phyloP scores from a whole-genome alignment of 2,888 invertebrate genomes.

The Fragum whitleyi region DNA sequence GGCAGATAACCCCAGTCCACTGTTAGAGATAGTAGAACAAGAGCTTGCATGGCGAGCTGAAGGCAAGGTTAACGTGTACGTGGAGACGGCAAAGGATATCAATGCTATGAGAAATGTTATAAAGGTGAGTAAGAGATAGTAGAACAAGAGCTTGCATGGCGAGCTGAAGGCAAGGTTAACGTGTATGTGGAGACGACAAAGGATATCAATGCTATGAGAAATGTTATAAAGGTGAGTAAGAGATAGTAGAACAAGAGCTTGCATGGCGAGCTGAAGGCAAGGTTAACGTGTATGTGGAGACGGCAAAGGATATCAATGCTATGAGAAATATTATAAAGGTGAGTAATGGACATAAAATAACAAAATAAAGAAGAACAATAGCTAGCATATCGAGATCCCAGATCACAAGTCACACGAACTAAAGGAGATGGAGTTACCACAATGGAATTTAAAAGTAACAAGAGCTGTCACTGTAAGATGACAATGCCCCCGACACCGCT shows the following conservation, averaged over 20 bases:
- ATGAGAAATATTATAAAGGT: slow-evolving; percentile 59
- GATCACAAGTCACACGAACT: too few species aligned
- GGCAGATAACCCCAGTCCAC: slow-evolving; percentile 71
- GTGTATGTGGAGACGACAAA: slow-evolving; percentile 66
- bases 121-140: slow-evolving; percentile 68
- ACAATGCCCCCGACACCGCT: too few species aligned
- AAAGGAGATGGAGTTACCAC: too few species aligned
- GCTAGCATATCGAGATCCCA: slow-evolving; percentile 64
- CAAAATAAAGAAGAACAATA: slow-evolving; percentile 71
- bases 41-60: slow-evolving; percentile 69
- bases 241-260: slow-evolving; percentile 71
- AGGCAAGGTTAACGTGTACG: slow-evolving; percentile 68
- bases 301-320: slow-evolving; percentile 45
- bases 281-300: slow-evolving; percentile 70
- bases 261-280: slow-evolving; percentile 70
- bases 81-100: slow-evolving; percentile 61
- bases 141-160: slow-evolving; percentile 71
- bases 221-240: slow-evolving; percentile 60
- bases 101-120: slow-evolving; percentile 49
- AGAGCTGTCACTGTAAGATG: too few species aligned
- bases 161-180: slow-evolving; percentile 67
- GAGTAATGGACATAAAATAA: slow-evolving; percentile 65
- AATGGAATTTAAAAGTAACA: too few species aligned
- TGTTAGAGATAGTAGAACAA: slow-evolving; percentile 72
- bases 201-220: slow-evolving; percentile 51